Conservation (phyloP, 2,113 vertebrate genomes). For the Varanus komodoensis region DNA sequence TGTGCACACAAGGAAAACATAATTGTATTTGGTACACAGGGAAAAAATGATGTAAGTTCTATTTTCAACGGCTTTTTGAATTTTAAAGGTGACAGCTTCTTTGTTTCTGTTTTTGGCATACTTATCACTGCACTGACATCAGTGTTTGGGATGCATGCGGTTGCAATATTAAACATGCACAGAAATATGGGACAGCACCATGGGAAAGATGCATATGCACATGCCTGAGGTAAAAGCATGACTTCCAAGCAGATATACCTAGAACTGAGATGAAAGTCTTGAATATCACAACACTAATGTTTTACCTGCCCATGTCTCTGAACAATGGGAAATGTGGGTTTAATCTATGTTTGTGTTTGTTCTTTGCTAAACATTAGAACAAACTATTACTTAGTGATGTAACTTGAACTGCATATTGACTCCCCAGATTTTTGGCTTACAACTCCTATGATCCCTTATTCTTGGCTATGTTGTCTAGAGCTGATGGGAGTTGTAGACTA, state of each 20-base stretch:
- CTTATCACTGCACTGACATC: too few species aligned
- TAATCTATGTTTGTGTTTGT: too few species aligned
- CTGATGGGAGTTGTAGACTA: too few species aligned
- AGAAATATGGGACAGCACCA: neutral
- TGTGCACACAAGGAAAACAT: neutral
- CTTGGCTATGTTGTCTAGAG: too few species aligned
- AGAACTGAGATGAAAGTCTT: neutral
- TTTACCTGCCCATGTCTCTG: neutral
- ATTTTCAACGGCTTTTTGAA: neutral
- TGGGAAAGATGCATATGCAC: neutral
- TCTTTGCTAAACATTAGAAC: too few species aligned
- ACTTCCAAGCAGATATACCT: neutral
- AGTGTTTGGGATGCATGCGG: neutral
- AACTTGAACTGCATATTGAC: too few species aligned
- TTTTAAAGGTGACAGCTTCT: neutral
- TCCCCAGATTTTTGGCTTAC: too few species aligned
- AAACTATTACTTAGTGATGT: too few species aligned
- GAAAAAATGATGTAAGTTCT: neutral
- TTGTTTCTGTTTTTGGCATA: neutral
- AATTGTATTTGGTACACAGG: neutral
- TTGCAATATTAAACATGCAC: neutral
- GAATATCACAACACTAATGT: neutral
- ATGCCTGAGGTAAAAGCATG: neutral
- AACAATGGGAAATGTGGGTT: neutral
- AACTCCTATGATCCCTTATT: too few species aligned